Evolutionary conservation across 2,797 vertebrate species (phyloP).

Genomic region (Taenioides sp.): DNA sequence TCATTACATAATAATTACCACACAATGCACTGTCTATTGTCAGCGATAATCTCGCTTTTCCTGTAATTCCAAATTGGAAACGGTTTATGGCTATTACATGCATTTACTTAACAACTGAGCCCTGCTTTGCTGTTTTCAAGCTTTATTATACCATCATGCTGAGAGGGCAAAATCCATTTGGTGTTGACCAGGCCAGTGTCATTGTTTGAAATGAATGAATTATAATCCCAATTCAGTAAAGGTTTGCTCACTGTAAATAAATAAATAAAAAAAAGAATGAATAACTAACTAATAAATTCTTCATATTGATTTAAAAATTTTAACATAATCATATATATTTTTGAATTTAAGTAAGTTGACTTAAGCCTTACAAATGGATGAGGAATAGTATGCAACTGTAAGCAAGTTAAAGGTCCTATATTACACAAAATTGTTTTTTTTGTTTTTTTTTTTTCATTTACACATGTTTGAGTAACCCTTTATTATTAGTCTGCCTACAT

Average conservation of each 20-base stretch:
- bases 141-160: conserved; percentile 55
- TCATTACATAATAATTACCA: conserved; percentile 40
- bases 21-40: conserved; percentile 50
- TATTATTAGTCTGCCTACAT: no score
- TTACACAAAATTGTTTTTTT: no score
- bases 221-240: conserved; percentile 3
- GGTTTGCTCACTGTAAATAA: background rate
- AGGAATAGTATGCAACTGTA: no score
- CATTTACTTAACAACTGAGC: conserved; percentile 55
- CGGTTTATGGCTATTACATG: conserved; percentile 59
- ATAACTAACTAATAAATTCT: no score
- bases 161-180: conserved; percentile 42
- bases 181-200: conserved; percentile 45
- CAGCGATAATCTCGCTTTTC: conserved; percentile 63
- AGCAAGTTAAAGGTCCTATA: no score
- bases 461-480: no score
- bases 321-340: no score
- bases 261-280: background rate
- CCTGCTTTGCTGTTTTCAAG: conserved; percentile 45
- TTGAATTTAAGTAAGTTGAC: no score
- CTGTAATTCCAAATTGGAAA: conserved; percentile 61
- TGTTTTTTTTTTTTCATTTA: no score
- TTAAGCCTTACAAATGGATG: no score
- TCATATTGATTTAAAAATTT: no score
- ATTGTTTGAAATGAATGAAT: conserved; percentile 48